Evolutionary conservation across 2,113 vertebrate species (phyloP).

Genomic region (Callopanchax toddi): DNA sequence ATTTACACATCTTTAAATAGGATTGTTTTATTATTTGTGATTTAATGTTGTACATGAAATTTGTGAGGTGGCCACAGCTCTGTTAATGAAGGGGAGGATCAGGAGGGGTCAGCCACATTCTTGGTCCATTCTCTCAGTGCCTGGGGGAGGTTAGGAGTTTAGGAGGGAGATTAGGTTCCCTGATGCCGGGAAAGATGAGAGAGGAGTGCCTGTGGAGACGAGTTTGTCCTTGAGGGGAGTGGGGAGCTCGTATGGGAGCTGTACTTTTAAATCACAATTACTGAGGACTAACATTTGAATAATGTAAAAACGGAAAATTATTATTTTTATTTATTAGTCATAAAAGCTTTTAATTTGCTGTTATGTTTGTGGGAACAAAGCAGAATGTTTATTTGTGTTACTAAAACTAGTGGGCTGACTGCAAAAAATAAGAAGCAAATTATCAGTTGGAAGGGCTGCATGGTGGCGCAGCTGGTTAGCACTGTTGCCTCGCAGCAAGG

Average conservation of each 20-base stretch:
- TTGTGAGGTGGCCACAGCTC: not conserved
- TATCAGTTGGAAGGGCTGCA: no score
- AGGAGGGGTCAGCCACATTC: slow-evolving; percentile 62
- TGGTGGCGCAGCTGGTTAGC: no score
- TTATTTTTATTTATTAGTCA: no score
- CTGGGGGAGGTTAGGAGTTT: slow-evolving; percentile 62
- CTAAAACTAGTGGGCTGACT: no score
- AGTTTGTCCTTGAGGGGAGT: slow-evolving; percentile 41
- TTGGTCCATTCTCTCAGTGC: slow-evolving; percentile 63
- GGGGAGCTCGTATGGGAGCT: slow-evolving; percentile 23
- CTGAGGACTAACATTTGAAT: no score
- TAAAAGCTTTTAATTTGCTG: no score
- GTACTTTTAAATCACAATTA: slow-evolving; percentile 19
- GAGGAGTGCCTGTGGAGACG: slow-evolving; percentile 42
- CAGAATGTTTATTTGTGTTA: no score
- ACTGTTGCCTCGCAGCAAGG: no score
- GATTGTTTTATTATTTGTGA: slow-evolving; percentile 9
- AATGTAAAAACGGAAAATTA: no score
- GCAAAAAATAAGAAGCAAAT: no score
- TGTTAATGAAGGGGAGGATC: slow-evolving; percentile 23
- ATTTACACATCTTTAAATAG: no score
- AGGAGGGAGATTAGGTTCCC: slow-evolving; percentile 70
- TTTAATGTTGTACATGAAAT: slow-evolving; percentile 12
- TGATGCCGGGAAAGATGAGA: slow-evolving; percentile 71
- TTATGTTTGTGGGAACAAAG: no score